Percentiles rank a stretch among this genome's conserved stretches.
phyloP scores from a whole-genome alignment of 2,113 vertebrate genomes.

The Labrus mixtus region DNA sequence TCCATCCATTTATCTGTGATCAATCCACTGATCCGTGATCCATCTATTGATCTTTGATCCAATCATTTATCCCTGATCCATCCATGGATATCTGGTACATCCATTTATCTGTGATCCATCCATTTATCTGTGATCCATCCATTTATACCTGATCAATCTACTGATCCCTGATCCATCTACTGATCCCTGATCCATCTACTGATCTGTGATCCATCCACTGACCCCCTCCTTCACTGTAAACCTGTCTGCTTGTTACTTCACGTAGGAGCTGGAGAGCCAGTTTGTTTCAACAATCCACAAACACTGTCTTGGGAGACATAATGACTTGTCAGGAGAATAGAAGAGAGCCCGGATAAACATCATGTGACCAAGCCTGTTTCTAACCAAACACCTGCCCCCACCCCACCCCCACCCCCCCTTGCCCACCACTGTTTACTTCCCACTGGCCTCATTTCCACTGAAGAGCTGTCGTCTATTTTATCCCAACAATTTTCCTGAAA shows the following conservation, averaged over 20 bases:
- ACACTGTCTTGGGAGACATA: conserved; percentile 42
- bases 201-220: neutral
- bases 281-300: conserved; percentile 15
- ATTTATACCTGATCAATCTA: too few species aligned
- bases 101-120: too few species aligned
- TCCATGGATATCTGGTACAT: too few species aligned
- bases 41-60: too few species aligned
- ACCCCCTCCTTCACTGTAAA: neutral
- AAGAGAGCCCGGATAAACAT: conserved; percentile 55
- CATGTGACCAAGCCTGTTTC: conserved; percentile 63
- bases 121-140: too few species aligned
- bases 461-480: neutral
- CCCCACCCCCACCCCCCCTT: too few species aligned
- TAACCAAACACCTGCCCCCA: conserved; percentile 33
- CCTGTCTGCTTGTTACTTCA: neutral
- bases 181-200: too few species aligned
- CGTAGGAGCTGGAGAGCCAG: neutral
- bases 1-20: neutral
- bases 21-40: too few species aligned
- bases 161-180: too few species aligned
- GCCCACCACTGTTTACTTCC: conserved; percentile 1
- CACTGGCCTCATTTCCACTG: conserved; percentile 20
- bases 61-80: too few species aligned
- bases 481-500: neutral
- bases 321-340: conserved; percentile 59